Conservation (phyloP, 2,797 vertebrate species). For the Clarias platycephalus region DNA sequence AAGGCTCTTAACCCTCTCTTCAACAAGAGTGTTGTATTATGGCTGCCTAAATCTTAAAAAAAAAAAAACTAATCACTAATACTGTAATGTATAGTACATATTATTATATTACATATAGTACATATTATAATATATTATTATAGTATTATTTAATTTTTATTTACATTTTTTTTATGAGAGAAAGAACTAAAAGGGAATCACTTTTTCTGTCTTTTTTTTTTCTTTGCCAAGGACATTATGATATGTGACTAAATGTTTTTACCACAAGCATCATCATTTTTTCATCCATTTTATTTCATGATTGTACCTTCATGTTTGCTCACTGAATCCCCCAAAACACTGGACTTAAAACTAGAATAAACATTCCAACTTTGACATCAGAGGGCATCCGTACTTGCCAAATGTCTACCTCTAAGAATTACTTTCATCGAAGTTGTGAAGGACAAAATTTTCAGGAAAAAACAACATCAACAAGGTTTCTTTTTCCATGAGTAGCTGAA, state of each 20-base stretch:
- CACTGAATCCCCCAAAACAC: conserved; percentile 44
- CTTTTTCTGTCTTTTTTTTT: not conserved
- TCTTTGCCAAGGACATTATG: not conserved
- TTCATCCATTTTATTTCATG: not conserved
- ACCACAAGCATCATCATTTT: not conserved
- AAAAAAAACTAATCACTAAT: too few species aligned
- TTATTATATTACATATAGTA: too few species aligned
- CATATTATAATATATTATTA: too few species aligned
- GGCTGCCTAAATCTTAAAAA: too few species aligned
- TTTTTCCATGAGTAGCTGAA: conserved; percentile 68
- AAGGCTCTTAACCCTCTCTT: too few species aligned
- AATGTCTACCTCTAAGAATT: conserved; percentile 54
- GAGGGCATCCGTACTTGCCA: conserved; percentile 49
- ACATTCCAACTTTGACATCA: conserved; percentile 41
- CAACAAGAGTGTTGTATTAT: too few species aligned
- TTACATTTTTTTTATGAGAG: not conserved
- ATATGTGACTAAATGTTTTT: not conserved
- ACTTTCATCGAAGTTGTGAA: conserved; percentile 47
- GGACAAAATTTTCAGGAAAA: conserved; percentile 47
- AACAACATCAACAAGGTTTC: conserved; percentile 55
- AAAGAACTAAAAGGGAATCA: not conserved
- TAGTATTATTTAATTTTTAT: too few species aligned
- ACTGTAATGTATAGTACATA: too few species aligned
- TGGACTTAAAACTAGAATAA: not conserved
- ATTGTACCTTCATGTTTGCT: not conserved